These are phyloP conservation scores for Drosophila yooni DNA, from an alignment of 2,888 invertebrate species.

Conservation along the genomic window DNA sequence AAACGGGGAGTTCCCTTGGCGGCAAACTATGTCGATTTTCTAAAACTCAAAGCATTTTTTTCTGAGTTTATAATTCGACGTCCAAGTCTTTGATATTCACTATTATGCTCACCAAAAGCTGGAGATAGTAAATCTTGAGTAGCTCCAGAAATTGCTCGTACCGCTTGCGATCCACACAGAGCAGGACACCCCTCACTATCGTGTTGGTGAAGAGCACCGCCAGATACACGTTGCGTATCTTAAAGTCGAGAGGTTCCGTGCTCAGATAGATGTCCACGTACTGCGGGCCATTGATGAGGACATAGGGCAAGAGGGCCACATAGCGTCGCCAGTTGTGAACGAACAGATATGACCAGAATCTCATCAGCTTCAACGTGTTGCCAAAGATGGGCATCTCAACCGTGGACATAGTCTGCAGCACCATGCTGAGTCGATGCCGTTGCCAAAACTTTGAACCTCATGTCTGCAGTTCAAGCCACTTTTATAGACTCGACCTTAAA, in stretches of 20 bases:
- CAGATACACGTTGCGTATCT: conserved; percentile 77
- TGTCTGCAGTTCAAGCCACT: background rate
- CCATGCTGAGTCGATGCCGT: conserved; percentile 34
- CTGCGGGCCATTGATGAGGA: conserved; percentile 67
- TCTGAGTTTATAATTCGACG: no score
- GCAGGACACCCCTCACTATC: conserved; percentile 58
- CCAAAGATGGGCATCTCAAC: conserved; percentile 75
- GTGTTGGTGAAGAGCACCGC: conserved; percentile 77
- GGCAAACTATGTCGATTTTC: background rate
- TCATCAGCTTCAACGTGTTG: conserved; percentile 71
- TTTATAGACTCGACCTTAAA: conserved; percentile 37
- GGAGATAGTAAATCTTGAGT: conserved; percentile 61
- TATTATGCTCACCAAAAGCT: conserved; percentile 58
- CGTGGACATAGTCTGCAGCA: conserved; percentile 50
- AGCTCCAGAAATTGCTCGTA: conserved; percentile 73
- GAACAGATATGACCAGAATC: conserved; percentile 78
- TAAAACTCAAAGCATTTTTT: no score
- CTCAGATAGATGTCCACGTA: conserved; percentile 76
- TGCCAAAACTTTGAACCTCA: conserved; percentile 19
- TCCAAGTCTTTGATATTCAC: no score
- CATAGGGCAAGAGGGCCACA: conserved; percentile 66
- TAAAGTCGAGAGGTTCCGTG: conserved; percentile 68
- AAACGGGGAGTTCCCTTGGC: background rate
- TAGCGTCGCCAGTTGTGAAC: conserved; percentile 82
- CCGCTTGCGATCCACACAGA: conserved; percentile 62